These are phyloP conservation scores for Oreochromis mossambicus DNA, from an alignment of 2,797 vertebrate genomes.

Conservation along the genomic window DNA sequence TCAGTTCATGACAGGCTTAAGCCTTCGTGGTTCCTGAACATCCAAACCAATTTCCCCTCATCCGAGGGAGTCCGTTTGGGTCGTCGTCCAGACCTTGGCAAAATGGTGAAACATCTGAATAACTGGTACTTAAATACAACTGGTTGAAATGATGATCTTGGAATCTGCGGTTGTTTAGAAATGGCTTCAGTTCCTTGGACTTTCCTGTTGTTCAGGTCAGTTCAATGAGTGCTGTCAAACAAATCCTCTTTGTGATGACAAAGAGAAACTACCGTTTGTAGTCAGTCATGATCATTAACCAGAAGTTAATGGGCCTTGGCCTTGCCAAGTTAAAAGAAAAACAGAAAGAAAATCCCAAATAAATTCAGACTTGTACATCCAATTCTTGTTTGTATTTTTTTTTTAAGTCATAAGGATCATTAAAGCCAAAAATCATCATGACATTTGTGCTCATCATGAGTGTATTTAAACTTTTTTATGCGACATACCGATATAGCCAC, in stretches of 20 bases:
- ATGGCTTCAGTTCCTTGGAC: not conserved
- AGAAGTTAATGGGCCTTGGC: not conserved
- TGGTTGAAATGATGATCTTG: not conserved
- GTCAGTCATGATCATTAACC: not conserved
- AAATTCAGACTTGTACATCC: not conserved
- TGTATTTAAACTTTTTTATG: not conserved
- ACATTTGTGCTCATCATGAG: not conserved
- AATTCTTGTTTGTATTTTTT: not conserved
- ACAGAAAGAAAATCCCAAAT: not conserved
- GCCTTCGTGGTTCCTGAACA: not conserved
- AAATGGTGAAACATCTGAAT: not conserved
- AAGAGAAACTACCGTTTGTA: not conserved
- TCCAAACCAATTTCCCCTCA: not conserved
- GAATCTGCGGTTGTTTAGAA: not conserved
- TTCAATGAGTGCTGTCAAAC: not conserved
- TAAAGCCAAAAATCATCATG: not conserved
- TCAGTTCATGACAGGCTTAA: not conserved
- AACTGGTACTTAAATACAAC: not conserved
- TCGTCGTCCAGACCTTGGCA: not conserved
- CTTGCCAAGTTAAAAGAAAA: not conserved
- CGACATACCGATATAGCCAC: accelerated
- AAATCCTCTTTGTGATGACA: not conserved
- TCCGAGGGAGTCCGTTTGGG: not conserved
- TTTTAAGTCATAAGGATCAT: not conserved
- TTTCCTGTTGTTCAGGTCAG: not conserved